Evolutionary conservation across 2,888 invertebrate genomes (phyloP), one percentile per base, ranked within the genome.

Genomic region (Eupithecia dodoneata): DNA sequence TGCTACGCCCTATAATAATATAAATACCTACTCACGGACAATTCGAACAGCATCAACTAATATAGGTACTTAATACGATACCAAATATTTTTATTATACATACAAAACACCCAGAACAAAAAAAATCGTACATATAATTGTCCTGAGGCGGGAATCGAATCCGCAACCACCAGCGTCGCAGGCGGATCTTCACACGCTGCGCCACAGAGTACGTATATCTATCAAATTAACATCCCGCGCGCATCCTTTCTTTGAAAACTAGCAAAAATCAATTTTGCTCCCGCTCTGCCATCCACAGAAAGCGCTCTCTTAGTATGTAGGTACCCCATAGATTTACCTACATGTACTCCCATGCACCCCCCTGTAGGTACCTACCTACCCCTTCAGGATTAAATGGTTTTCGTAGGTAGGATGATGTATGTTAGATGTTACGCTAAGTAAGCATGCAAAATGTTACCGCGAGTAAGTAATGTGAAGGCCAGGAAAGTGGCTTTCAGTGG

Each of bases 331-430:
- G 0, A 12, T 47, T 4, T 49, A 52, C 49, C 74, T 72, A 72
- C 74, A 65, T 65, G 52, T 72, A 59, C 59, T 10, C 7, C n/a
- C n/a, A n/a, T 7, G n/a, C 4, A 41, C 30, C n/a, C 42, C 67
- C 30, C 30, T 30, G 30, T 30, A 30, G 30, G 30, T 30, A 5
- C 10, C 63, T 9, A 10, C 3, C 4, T 9, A 41, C 30, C n/a
- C 42, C 67, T 59, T 30, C 73, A 73, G 71, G 73, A 76, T 78
- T 78, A 78, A 78, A 71, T 78, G 71, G 73, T 78, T 78, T 75
- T 52, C 69, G 67, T 69, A 52, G 74, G 72, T 69, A 75, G 67
- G 73, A 75, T 73, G 75, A 73, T 73, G 65, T 66, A 71, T 18
- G 65, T 55, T 59, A 49, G 49, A 70, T 49, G 47, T 70, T 47